Evolutionary conservation across 2,888 invertebrate species (phyloP).

Genomic region (Pyrgus malvae): DNA sequence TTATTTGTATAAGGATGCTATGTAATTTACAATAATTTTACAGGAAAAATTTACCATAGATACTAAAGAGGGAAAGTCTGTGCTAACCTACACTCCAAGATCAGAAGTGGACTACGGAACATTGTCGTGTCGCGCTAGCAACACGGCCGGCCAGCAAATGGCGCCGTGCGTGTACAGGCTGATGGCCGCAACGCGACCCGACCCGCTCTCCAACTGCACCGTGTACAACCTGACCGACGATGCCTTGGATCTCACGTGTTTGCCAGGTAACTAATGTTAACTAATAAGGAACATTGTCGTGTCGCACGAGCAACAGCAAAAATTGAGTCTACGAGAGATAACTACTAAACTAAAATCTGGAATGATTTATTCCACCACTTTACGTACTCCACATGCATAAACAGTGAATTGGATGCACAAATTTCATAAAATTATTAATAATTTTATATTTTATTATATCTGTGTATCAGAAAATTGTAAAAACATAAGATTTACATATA

Average conservation of each 20-base stretch:
- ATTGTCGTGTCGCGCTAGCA: constrained; percentile 88
- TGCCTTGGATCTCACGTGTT: constrained; percentile 88
- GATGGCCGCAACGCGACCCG: constrained; percentile 89
- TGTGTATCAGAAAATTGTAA: too few species aligned
- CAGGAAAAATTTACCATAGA: constrained; percentile 82
- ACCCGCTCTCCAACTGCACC: constrained; percentile 89
- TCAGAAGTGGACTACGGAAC: constrained; percentile 91
- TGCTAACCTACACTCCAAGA: constrained; percentile 89
- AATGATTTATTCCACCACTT: too few species aligned
- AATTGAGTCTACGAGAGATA: too few species aligned
- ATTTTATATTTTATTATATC: too few species aligned
- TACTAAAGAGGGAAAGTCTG: constrained; percentile 80
- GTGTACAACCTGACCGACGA: constrained; percentile 89
- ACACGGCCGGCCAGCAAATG: constrained; percentile 86
- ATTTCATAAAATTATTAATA: too few species aligned
- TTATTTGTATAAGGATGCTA: too few species aligned
- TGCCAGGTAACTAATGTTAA: constrained; percentile 69
- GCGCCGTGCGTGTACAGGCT: constrained; percentile 89
- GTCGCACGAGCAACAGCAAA: too few species aligned
- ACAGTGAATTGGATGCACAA: too few species aligned
- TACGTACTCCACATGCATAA: too few species aligned
- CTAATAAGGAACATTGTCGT: too few species aligned
- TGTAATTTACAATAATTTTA: constrained; percentile 30
- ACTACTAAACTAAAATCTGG: too few species aligned
- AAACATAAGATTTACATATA: too few species aligned